Percentiles rank a stretch among this genome's conserved stretches.
Evolutionary conservation across 2,113 vertebrate species (phyloP).

Genomic region (Plecturocebus donacophilus): DNA sequence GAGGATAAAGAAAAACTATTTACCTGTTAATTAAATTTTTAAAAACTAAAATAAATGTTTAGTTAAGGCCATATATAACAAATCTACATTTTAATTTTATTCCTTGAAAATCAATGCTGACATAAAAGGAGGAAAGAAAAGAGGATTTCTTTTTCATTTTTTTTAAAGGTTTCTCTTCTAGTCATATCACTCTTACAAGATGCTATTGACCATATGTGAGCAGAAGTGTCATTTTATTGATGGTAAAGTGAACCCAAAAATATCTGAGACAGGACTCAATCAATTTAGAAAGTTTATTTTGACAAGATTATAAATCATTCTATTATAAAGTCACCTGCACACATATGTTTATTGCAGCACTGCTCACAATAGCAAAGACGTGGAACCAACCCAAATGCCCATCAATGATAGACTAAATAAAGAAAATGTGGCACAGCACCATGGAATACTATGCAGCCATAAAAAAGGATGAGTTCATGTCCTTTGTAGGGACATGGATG

Average conservation of each 20-base stretch:
- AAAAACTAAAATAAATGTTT: not conserved
- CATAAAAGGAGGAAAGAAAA: not conserved
- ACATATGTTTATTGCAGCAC: too few relatives aligned
- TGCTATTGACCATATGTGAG: not conserved
- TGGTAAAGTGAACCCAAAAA: not conserved
- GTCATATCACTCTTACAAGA: not conserved
- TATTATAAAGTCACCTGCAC: too few relatives aligned
- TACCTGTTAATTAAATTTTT: not conserved
- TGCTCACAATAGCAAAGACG: too few relatives aligned
- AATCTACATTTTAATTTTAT: not conserved
- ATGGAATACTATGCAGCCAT: too few relatives aligned
- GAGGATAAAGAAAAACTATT: not conserved
- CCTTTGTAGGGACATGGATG: too few relatives aligned
- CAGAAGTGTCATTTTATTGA: not conserved
- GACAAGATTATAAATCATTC: too few relatives aligned
- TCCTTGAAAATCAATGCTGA: not conserved
- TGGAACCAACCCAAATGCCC: too few relatives aligned
- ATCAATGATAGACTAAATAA: too few relatives aligned
- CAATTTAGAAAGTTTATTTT: too few relatives aligned
- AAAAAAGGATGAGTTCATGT: too few relatives aligned
- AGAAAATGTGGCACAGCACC: too few relatives aligned
- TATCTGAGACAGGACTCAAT: too few relatives aligned
- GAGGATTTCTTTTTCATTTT: not conserved
- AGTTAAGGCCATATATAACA: not conserved
- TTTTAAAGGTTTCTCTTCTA: not conserved